Conservation (phyloP, 2,888 invertebrate species). For the Amphipoea oculea region DNA sequence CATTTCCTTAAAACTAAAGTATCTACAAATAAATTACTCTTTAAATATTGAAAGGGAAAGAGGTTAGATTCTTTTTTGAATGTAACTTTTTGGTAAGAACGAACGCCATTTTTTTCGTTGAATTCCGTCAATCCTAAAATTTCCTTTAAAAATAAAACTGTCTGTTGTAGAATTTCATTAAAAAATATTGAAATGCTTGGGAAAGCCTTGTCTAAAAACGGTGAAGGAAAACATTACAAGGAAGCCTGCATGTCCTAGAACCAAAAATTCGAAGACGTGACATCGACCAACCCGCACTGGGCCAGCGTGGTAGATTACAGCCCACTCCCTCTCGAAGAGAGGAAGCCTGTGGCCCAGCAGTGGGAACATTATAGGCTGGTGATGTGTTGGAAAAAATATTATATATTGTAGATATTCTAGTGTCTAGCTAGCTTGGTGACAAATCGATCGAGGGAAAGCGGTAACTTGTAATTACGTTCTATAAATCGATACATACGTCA, state of each 20-base stretch:
- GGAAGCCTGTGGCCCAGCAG: too few relatives aligned
- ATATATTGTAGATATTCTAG: neutral
- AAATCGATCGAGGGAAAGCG: neutral
- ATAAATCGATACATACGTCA: constrained; percentile 15
- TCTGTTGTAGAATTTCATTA: neutral
- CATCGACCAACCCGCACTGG: too few relatives aligned
- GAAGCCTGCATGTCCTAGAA: too few relatives aligned
- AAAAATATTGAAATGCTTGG: too few relatives aligned
- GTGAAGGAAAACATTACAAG: too few relatives aligned
- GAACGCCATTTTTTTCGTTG: neutral
- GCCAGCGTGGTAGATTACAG: too few relatives aligned
- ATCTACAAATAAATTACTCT: neutral
- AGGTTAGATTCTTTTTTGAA: neutral
- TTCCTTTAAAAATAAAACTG: neutral
- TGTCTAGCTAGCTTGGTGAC: neutral
- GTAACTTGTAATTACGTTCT: neutral
- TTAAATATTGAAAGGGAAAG: neutral
- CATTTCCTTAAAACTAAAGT: neutral
- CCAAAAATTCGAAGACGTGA: too few relatives aligned
- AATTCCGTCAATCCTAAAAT: neutral
- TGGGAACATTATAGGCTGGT: too few relatives aligned
- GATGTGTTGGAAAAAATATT: neutral
- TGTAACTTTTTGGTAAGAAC: neutral
- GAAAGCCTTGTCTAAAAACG: neutral
- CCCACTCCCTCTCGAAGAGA: too few relatives aligned